These are phyloP conservation scores for Peromyscus nudipes DNA, from an alignment of 2,797 vertebrate species.

Conservation along the genomic window DNA sequence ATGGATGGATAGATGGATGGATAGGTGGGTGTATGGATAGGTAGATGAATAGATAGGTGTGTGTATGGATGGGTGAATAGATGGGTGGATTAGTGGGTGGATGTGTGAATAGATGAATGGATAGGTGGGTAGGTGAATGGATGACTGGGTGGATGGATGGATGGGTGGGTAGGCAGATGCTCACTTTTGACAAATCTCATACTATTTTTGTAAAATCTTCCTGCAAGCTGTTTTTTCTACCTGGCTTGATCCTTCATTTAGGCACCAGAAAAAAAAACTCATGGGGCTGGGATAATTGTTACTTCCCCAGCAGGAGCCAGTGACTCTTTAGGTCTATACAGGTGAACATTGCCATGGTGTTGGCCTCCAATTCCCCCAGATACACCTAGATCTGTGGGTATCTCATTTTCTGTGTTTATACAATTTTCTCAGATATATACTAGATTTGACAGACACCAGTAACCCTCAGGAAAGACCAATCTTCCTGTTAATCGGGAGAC, in stretches of 20 bases:
- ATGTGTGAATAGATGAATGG: neutral
- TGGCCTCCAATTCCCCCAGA: neutral
- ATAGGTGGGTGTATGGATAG: neutral
- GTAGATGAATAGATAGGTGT: neutral
- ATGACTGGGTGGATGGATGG: neutral
- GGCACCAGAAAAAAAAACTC: neutral
- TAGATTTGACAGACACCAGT: neutral
- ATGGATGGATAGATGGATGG: neutral
- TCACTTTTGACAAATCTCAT: neutral
- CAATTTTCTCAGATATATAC: neutral
- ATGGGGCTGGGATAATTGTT: neutral
- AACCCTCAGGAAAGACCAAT: neutral
- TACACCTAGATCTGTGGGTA: neutral
- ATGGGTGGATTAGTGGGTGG: neutral
- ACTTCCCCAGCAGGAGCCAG: neutral
- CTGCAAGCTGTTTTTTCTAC: neutral
- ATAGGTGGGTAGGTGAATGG: too few species aligned
- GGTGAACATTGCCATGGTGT: neutral
- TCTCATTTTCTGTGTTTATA: neutral
- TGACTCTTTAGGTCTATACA: neutral
- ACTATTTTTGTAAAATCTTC: neutral
- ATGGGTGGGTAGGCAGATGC: neutral
- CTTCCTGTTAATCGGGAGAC: neutral
- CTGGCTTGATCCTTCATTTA: neutral
- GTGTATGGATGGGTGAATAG: neutral